Conservation (phyloP, 1,140 invertebrate genomes). For the Gyrodactylus bullatarudis region DNA sequence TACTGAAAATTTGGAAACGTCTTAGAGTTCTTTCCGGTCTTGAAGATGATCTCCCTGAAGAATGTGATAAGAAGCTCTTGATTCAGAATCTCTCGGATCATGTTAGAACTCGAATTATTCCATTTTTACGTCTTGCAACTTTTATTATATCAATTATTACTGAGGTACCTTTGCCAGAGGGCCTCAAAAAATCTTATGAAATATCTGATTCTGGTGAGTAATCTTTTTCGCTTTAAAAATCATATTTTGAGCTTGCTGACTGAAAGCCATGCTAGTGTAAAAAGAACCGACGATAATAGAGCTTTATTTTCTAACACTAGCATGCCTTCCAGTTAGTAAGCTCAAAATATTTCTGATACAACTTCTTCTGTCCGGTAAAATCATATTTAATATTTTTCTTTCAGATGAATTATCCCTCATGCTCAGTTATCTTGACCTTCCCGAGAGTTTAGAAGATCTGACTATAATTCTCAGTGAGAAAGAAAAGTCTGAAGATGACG, state of each 20-base stretch:
- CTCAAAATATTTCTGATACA: background rate
- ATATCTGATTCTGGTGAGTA: background rate
- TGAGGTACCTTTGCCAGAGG: background rate
- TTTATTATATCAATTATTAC: background rate
- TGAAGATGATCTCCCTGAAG: background rate
- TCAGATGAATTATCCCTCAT: background rate
- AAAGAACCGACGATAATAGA: too few relatives aligned
- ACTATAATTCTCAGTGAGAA: background rate
- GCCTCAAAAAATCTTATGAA: background rate
- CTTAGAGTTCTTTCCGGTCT: background rate
- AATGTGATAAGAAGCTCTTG: background rate
- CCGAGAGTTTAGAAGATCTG: background rate
- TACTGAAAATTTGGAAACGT: background rate
- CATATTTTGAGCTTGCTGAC: too few relatives aligned
- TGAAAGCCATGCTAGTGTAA: too few relatives aligned
- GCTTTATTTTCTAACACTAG: too few relatives aligned
- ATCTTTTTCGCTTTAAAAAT: background rate
- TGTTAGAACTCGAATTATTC: background rate
- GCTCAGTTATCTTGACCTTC: background rate
- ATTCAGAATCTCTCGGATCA: background rate
- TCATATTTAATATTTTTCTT: background rate
- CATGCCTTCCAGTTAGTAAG: too few relatives aligned
- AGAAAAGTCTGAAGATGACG: background rate
- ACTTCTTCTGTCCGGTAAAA: background rate
- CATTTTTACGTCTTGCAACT: background rate